Conservation (phyloP, 2,797 vertebrate genomes). For the Neostethus bicornis region DNA sequence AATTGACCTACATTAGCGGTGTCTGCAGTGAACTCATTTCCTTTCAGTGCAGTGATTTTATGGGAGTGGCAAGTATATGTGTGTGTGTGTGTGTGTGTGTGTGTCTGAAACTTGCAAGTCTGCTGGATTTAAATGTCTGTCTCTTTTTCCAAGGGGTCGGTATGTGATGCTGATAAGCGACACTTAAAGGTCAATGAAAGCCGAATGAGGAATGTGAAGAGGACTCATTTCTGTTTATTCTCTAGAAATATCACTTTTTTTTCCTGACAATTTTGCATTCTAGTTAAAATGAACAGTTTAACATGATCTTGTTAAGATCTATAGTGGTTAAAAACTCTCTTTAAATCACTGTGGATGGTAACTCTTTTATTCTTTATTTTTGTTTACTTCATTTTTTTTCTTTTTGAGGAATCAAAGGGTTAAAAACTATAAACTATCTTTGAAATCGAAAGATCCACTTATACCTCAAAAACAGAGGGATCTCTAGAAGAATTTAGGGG, state of each 20-base stretch:
- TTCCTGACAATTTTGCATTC: neutral
- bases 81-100: slow-evolving; percentile 26
- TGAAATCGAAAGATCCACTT: too few species aligned
- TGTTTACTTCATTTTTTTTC: too few species aligned
- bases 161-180: slow-evolving; percentile 31
- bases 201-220: slow-evolving; percentile 9
- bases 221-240: neutral
- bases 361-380: too few species aligned
- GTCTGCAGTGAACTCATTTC: slow-evolving; percentile 54
- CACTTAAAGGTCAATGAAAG: slow-evolving; percentile 42
- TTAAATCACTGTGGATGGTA: too few species aligned
- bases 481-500: too few species aligned
- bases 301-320: too few species aligned
- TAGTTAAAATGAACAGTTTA: too few species aligned
- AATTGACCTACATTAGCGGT: slow-evolving; percentile 68
- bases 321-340: too few species aligned
- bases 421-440: too few species aligned
- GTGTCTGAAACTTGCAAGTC: slow-evolving; percentile 17
- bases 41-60: slow-evolving; percentile 38
- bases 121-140: slow-evolving; percentile 12
- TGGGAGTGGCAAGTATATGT: slow-evolving; percentile 34
- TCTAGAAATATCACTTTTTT: neutral
- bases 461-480: too few species aligned
- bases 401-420: too few species aligned
- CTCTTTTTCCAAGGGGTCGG: slow-evolving; percentile 12